A percentile compares a stretch with the other conserved stretches of the same genome.
phyloP scores from a whole-genome alignment of 1,140 invertebrate species.

The Zaprionus tsacasi region DNA sequence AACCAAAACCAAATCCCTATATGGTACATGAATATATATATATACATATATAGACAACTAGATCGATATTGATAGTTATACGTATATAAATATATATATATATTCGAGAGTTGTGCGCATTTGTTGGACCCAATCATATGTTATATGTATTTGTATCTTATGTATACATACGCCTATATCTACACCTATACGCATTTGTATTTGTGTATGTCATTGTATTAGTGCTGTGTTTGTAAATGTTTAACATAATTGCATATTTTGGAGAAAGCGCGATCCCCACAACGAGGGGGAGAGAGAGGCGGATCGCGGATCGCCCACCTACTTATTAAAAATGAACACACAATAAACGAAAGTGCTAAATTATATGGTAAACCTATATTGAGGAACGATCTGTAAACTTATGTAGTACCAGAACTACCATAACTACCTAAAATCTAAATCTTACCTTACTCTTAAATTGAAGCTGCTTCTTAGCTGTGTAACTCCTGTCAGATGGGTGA shows the following conservation, averaged over 20 bases:
- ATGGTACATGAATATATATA: conserved; percentile 20
- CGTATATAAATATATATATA: conserved; percentile 14
- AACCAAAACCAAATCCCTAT: conserved; percentile 14
- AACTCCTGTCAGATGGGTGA: conserved; percentile 84
- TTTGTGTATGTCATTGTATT: conserved; percentile 66
- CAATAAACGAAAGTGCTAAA: conserved; percentile 45
- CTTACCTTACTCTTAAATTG: conserved; percentile 46
- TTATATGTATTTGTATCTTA: conserved; percentile 35
- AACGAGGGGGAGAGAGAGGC: conserved; percentile 2
- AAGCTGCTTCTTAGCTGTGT: conserved; percentile 71
- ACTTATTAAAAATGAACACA: conserved; percentile 50
- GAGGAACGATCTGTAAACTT: too few relatives aligned
- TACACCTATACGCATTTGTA: conserved; percentile 44
- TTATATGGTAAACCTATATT: conserved; percentile 25
- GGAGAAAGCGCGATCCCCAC: conserved; percentile 1
- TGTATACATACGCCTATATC: conserved; percentile 28
- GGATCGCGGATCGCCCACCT: conserved; percentile 65
- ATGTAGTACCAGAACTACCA: neutral
- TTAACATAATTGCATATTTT: conserved; percentile 38
- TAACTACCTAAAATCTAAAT: conserved; percentile 9
- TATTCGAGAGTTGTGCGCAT: conserved; percentile 28
- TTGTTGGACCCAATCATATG: conserved; percentile 44
- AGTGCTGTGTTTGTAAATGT: conserved; percentile 78
- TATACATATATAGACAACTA: conserved; percentile 16
- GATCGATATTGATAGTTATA: conserved; percentile 19